phyloP scores from a whole-genome alignment of 2,888 invertebrate genomes.

The Glaucopsyche alexis region DNA sequence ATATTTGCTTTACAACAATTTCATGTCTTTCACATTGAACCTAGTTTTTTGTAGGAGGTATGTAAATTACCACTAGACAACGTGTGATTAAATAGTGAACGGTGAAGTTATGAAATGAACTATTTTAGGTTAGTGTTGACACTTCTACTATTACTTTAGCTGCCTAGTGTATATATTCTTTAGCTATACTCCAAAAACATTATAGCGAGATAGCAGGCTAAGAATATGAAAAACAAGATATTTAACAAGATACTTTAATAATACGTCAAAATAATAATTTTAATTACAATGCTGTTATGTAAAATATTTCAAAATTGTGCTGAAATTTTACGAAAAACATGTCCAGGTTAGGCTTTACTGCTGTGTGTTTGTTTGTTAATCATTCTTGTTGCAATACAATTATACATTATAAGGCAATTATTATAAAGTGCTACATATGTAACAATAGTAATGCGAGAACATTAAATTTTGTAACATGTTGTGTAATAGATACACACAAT shows the following conservation, averaged over 20 bases:
- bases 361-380: neutral
- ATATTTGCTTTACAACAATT: no score
- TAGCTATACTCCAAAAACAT: slow-evolving; percentile 36
- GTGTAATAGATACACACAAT: slow-evolving; percentile 8
- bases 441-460: neutral
- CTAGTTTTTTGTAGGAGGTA: slow-evolving; percentile 19
- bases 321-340: no score
- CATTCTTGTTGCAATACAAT: neutral
- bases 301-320: no score
- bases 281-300: no score
- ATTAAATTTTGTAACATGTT: neutral
- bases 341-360: no score
- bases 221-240: no score
- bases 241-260: no score
- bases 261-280: no score
- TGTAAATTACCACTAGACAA: slow-evolving; percentile 21
- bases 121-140: slow-evolving; percentile 27
- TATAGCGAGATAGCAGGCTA: neutral
- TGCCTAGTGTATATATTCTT: slow-evolving; percentile 48
- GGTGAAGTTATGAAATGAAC: slow-evolving; percentile 23
- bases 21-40: slow-evolving; percentile 17
- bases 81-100: slow-evolving; percentile 29
- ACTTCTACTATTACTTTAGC: slow-evolving; percentile 36
- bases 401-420: slow-evolving; percentile 29
- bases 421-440: slow-evolving; percentile 8